Evolutionary conservation across 2,888 invertebrate species (phyloP).

Genomic region (Cryptophagus acutangulus): DNA sequence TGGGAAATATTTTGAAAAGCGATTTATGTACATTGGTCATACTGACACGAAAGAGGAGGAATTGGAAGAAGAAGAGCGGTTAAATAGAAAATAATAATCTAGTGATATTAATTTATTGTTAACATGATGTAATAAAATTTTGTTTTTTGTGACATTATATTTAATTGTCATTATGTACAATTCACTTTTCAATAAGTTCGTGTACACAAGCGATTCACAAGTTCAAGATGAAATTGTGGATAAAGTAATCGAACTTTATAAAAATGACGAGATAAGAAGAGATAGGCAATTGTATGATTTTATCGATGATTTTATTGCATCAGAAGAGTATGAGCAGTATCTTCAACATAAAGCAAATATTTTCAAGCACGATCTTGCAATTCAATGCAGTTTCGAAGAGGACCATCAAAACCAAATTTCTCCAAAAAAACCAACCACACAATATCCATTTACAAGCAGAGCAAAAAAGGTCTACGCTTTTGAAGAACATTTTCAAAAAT

Average conservation of each 20-base stretch:
- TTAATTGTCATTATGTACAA: too few species aligned
- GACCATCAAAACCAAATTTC: neutral
- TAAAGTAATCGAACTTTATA: too few species aligned
- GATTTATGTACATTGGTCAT: slow-evolving; percentile 38
- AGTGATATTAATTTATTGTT: too few species aligned
- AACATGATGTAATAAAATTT: too few species aligned
- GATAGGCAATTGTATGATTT: slow-evolving; percentile 18
- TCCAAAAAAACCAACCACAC: too few species aligned
- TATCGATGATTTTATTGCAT: slow-evolving; percentile 27
- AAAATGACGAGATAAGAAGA: neutral
- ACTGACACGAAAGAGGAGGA: slow-evolving; percentile 6
- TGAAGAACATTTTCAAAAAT: slow-evolving; percentile 23
- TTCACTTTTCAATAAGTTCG: too few species aligned
- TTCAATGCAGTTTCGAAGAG: slow-evolving; percentile 19
- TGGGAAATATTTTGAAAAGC: slow-evolving; percentile 48
- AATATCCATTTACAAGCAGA: slow-evolving; percentile 23
- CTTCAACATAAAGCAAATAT: slow-evolving; percentile 21
- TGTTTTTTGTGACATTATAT: too few species aligned
- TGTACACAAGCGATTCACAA: too few species aligned
- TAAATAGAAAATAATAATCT: too few species aligned
- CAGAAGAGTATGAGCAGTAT: slow-evolving; percentile 28
- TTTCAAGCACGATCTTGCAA: slow-evolving; percentile 12
- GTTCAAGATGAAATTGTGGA: too few species aligned
- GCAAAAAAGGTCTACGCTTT: slow-evolving; percentile 26
- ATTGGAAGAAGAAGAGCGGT: slow-evolving; percentile 5